Base-by-base conservation (phyloP, 2,888 invertebrate species). In the Eumerus sabulonum region DNA sequence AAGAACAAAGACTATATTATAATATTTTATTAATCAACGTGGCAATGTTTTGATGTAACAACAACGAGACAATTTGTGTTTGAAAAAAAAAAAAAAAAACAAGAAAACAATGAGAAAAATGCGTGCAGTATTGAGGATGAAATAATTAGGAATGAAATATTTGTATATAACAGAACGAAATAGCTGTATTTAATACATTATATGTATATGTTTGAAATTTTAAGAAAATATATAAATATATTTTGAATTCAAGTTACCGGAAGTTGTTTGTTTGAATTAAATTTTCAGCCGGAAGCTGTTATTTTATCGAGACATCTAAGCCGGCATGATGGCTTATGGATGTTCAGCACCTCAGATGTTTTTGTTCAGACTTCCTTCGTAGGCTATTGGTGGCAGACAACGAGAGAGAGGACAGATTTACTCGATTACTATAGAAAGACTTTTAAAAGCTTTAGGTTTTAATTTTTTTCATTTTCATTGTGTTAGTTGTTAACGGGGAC, bases 1-100 rank as follows among this genome's bases (percentile, higher is more conserved):
- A 73, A 63, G 57, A 67, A 51, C 27, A 50, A 54, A 71, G 70
- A 71, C 70, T 71, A 70, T 64, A 66, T 35, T 27, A n/a, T n/a
- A 50, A 40, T 44, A 27, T 27, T n/a, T 27, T 27, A 27, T 27
- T 27, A 27, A 4, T 27, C 27, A 27, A 27, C 27, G 27, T 13
- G 9, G 13, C 1, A 44, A 14, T 44, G 16, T 44, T 13, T 13
- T 9, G 44, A 7, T n/a, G 12, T 14, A 14, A 14, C n/a, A 14
- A n/a, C 12, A 11, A 44, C 14, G 27, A 27, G 27, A 3, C 44
- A 48, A n/a, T n/a, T n/a, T n/a, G n/a, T n/a, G n/a, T n/a, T n/a
- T n/a, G n/a, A 9, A 5, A 48, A 48, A 48, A 48, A 48, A 48
- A n/a, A 13, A 44, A 12, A 44, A 13, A 45, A 45, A 45, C 45